Evolutionary conservation across 2,113 vertebrate genomes (phyloP), one percentile per base, ranked within the genome.

Genomic region (Geococcyx californianus): DNA sequence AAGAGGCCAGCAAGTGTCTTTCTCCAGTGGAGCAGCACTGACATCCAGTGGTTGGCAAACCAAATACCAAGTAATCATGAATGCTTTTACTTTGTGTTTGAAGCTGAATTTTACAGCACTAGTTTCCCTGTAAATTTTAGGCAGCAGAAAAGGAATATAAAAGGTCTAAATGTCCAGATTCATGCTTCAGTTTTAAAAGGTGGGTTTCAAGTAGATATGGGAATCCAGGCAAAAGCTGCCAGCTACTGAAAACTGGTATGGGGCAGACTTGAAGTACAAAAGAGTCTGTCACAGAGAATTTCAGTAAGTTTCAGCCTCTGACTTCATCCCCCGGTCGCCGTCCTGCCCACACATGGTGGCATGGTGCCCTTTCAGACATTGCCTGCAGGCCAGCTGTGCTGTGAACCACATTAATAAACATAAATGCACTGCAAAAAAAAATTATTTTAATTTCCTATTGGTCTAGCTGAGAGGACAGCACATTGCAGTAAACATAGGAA

Each of bases 21-120:
- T 89, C 59, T 60, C 51, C 68, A 58, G 87, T 38, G 60, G 95
- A 96, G 96, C 85, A 96, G 92, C 69, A 85, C 67, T 97, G 95
- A 97, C 83, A 96, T 69, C 94, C 92, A 98, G 96, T 88, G 95
- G 93, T 1, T 83, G 23, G 63, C 34, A 89, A 95, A 89, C 62
- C 76, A 73, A 95, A 95, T 31, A 47, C 68, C 84, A 94, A 25
- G 44, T 16, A 88, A 55, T 1, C 2, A 34, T 6, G 52, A 56
- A 38, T 0, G 3, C 5, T 3, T 55, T 86, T 67, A 31, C n/a
- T 42, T 38, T 12, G 4, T 10, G 16, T 49, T 58, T 54, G 45
- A 89, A 93, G 55, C 7, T 51, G 17, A 42, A n/a, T 84, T 81
- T 75, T 58, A 64, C 31, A 63, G 33, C 23, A 38, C 0, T 8